A percentile compares a stretch with the other conserved stretches of the same genome.
Conservation (phyloP, 1,140 invertebrate species). For the Neodiprion fabricii region DNA sequence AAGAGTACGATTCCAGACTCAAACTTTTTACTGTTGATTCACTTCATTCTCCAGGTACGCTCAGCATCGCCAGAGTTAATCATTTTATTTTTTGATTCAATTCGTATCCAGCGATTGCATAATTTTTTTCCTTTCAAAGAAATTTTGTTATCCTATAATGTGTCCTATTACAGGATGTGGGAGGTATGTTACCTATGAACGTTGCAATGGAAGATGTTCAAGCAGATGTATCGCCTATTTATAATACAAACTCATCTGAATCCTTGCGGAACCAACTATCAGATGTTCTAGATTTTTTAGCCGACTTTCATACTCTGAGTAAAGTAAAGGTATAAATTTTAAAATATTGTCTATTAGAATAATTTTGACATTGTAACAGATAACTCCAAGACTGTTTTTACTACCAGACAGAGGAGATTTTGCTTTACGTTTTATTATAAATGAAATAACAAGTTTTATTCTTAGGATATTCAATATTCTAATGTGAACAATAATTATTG, state of each 20-base stretch:
- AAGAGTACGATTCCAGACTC: conserved; percentile 92
- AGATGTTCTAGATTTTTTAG: conserved; percentile 95
- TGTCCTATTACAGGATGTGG: conserved; percentile 70
- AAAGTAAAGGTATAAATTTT: conserved; percentile 86
- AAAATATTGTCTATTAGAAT: conserved; percentile 2
- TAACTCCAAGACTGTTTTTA: no score
- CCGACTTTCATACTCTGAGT: conserved; percentile 94
- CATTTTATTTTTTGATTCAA: conserved; percentile 15
- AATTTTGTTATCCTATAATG: conserved; percentile 21
- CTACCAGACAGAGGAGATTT: no score
- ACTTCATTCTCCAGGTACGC: conserved; percentile 81
- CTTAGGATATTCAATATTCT: not conserved
- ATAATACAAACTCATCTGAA: conserved; percentile 89
- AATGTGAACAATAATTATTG: no score
- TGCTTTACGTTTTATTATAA: no score
- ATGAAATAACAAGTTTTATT: not conserved
- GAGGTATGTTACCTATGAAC: conserved; percentile 75
- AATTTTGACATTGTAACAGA: no score
- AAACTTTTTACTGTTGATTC: conserved; percentile 91
- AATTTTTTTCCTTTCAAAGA: not conserved
- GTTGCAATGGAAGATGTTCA: conserved; percentile 64
- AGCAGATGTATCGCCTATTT: conserved; percentile 63
- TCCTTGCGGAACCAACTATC: conserved; percentile 89
- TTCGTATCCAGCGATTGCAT: conserved; percentile 8
- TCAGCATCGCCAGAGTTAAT: conserved; percentile 13